These are phyloP conservation scores for Strigops habroptila DNA, from an alignment of 2,113 vertebrate species.

Conservation along the genomic window DNA sequence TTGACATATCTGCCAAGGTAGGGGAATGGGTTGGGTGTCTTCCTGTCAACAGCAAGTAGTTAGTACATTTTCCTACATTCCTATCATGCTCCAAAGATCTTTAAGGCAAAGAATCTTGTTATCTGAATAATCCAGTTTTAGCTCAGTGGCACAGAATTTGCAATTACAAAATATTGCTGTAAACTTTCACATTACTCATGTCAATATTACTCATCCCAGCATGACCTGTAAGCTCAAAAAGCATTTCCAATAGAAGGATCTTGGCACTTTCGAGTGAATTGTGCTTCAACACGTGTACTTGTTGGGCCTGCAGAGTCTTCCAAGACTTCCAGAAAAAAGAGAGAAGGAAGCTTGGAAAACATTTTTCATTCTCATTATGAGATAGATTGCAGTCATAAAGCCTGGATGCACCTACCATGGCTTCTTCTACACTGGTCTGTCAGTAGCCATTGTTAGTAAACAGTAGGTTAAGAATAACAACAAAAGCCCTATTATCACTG, in stretches of 20 bases:
- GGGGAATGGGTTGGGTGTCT: neutral
- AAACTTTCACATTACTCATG: neutral
- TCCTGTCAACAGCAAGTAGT: neutral
- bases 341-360: neutral
- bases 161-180: neutral
- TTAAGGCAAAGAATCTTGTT: neutral
- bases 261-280: neutral
- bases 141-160: neutral
- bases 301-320: neutral
- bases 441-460: neutral
- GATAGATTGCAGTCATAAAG: neutral
- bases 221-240: neutral
- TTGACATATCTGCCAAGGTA: neutral
- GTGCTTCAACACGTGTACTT: neutral
- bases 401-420: neutral
- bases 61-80: neutral
- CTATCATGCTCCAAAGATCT: slow-evolving; percentile 11
- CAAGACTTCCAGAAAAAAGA: neutral
- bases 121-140: neutral
- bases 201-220: neutral
- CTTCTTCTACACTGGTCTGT: neutral
- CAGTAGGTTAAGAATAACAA: neutral
- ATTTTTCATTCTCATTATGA: neutral
- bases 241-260: neutral
- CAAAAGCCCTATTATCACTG: neutral